A percentile compares a stretch with the other conserved stretches of the same genome.
Evolutionary conservation across 2,113 vertebrate genomes (phyloP).

Genomic region (Catagonus wagneri): DNA sequence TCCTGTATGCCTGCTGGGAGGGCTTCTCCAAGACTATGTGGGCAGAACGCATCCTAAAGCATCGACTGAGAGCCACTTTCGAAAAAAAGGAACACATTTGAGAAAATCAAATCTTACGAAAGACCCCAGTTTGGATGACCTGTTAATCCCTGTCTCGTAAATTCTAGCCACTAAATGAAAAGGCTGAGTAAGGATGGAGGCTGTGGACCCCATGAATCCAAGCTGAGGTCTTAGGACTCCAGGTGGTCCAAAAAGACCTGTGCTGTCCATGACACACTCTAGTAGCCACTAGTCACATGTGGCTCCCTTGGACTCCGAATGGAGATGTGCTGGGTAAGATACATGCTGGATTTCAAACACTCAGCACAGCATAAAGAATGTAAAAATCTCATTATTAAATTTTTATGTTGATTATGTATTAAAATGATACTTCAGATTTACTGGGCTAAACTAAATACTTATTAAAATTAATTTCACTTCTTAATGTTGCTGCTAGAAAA

Average conservation of each 20-base stretch:
- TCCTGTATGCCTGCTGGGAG: not conserved
- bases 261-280: not conserved
- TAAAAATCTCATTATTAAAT: not conserved
- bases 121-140: not conserved
- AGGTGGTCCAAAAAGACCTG: not conserved
- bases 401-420: not conserved
- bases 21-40: not conserved
- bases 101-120: constrained; percentile 1
- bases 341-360: not conserved
- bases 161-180: not conserved
- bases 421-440: not conserved
- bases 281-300: rapidly evolving
- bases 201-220: not conserved
- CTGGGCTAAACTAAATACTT: not conserved
- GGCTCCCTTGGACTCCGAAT: not conserved
- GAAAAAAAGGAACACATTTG: rapidly evolving
- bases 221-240: not conserved
- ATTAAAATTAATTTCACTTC: not conserved
- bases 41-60: not conserved
- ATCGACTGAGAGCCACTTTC: not conserved
- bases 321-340: rapidly evolving
- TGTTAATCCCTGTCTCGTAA: not conserved
- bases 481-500: not conserved
- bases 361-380: not conserved
- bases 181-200: not conserved